These are phyloP conservation scores for Cryptotermes secundus DNA, from an alignment of 1,140 invertebrate genomes.

Conservation along the genomic window DNA sequence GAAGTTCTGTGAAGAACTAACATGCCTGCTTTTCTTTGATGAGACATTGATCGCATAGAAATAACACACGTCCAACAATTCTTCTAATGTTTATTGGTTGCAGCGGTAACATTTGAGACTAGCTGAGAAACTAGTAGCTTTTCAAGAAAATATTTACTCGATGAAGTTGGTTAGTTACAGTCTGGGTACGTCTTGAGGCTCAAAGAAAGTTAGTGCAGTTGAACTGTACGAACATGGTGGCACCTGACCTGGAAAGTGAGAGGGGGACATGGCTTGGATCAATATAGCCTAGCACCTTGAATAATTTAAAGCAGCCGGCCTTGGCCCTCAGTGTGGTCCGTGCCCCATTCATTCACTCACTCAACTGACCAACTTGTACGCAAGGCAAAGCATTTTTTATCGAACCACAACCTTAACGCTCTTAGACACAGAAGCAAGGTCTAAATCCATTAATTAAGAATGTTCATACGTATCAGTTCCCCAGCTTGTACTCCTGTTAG, in stretches of 20 bases:
- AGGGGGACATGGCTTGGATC: neutral
- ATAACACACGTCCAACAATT: no score
- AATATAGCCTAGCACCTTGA: neutral
- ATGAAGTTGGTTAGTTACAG: neutral
- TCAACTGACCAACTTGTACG: neutral
- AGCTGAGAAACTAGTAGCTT: no score
- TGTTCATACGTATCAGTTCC: no score
- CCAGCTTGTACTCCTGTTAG: no score
- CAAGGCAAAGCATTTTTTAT: neutral
- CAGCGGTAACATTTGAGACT: no score
- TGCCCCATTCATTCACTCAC: neutral
- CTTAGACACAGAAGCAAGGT: no score
- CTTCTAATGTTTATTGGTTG: no score
- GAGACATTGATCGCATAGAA: no score
- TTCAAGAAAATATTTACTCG: no score
- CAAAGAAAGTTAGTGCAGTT: neutral
- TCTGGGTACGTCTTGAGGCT: neutral
- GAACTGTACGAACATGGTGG: neutral
- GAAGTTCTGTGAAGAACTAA: no score
- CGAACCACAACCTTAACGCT: neutral
- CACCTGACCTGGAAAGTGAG: slow-evolving; percentile 2
- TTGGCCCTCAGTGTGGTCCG: neutral
- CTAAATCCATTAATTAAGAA: no score
- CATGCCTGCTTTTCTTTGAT: no score
- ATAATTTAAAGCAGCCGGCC: neutral